Base-by-base conservation (phyloP, 2,888 invertebrate species). In the Dolichopus griseipennis region DNA sequence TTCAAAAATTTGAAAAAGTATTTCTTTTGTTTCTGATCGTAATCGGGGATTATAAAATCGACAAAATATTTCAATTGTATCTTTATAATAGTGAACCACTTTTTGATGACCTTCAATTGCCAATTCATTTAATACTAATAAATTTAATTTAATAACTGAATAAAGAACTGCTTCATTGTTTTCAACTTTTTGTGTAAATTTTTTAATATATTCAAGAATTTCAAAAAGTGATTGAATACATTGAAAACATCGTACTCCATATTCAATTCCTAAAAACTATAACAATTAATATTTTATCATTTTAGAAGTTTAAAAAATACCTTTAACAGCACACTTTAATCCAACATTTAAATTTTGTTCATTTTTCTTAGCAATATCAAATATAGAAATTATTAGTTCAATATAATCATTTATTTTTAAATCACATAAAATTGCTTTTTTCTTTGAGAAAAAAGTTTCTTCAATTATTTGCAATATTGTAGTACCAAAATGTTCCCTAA, bases 61-160 rank as follows among this genome's bases (percentile, higher is more conserved):
- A 69, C 76, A 75, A 0, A 79, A 69, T 5, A 73, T 70, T 1
- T 78, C 78, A 27, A 79, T 62, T n/a, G 77, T 70, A 41, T 75
- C 72, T 66, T 79, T 78, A 33, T 78, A 71, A 9, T 75, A 73
- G 21, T 70, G 68, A 66, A 77, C 76, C 15, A 78, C 66, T 15
- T 73, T 70, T 20, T 75, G 71, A 65, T 78, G 79, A 71, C 76
- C 78, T 67, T 78, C 79, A 9, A 78, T 72, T 0, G 75, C 73
- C 8, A 79, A 73, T 78, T 15, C 9, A 10, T 64, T 64, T 34
- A 64, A 20, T 2, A 64, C 3, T 20, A 64, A 37, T 34, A 34
- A 20, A 20, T 64, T 64, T 37, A 64, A 34, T 37, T 64, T 20
- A 34, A 64, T n/a, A n/a, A 64, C 9, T 22, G 9, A 33, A 18